Evolutionary conservation across 2,797 vertebrate species (phyloP), one percentile per base, ranked within the genome.

Genomic region (Perodicticus potto): DNA sequence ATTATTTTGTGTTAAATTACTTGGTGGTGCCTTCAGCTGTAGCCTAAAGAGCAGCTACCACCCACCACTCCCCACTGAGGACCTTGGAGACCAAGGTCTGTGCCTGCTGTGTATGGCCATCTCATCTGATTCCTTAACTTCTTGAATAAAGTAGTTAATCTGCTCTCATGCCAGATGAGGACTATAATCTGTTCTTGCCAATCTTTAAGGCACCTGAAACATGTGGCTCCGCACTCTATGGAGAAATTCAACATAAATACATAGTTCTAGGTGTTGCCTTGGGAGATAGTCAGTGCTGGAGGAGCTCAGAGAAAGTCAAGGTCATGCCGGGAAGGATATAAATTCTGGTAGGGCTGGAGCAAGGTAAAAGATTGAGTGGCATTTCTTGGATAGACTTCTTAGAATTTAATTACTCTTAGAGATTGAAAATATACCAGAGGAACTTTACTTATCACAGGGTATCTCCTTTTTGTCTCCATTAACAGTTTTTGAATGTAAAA

Each of bases 401-500:
- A 37, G 65, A 25, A 22, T 95, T 83, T 90, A 61, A 84, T 57
- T 61, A 80, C 43, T 53, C 16, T 78, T 70, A 45, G 49, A 55
- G 23, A 55, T 82, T 86, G 19, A 76, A 91, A 74, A 43, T 45
- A 4, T 59, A 27, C 29, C 37, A 57, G 5, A 29, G 49, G 40
- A 72, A 61, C 32, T 32, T 81, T 67, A 89, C 11, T 49, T 14
- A 1, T 49, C 37, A 81, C 25, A 20, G 23, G 13, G 25, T 37
- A 17, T 81, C 45, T 74, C 43, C 14, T 9, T 13, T 81, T 29
- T 81, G 16, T 61, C 43, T 81, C 29, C 37, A 10, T 57, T 81
- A 40, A 82, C 12, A 86, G 70, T 78, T 98, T 99, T 99, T 98
- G 99, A 99, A 85, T 99, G 99, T 98, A 99, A 99, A 98, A 99